A percentile compares a stretch with the other conserved stretches of the same genome.
Evolutionary conservation across 1,140 invertebrate species (phyloP).

Genomic region (Drosophila tani): DNA sequence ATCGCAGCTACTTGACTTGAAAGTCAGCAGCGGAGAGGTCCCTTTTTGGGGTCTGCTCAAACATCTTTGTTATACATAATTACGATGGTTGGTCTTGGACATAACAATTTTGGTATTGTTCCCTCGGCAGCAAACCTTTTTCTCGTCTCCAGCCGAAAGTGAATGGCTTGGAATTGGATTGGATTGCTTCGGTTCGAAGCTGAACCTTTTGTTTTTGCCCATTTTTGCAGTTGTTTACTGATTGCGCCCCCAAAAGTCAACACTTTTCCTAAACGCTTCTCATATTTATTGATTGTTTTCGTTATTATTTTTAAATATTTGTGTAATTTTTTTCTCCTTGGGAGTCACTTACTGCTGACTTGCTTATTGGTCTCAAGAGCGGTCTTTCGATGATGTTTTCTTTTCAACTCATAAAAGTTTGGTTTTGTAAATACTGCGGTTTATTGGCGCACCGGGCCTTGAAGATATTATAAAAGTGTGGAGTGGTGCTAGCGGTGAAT

Average conservation of each 20-base stretch:
- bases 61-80: slow-evolving; percentile 70
- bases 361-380: slow-evolving; percentile 43
- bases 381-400: slow-evolving; percentile 33
- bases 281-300: slow-evolving; percentile 74
- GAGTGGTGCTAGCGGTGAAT: slow-evolving; percentile 8
- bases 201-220: slow-evolving; percentile 50
- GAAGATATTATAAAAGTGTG: slow-evolving; percentile 30
- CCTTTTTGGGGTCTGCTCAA: slow-evolving; percentile 30
- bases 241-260: slow-evolving; percentile 68
- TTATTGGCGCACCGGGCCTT: slow-evolving; percentile 39
- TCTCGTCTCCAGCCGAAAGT: slow-evolving; percentile 56
- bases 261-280: slow-evolving; percentile 66
- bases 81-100: slow-evolving; percentile 53
- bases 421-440: slow-evolving; percentile 26
- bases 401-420: slow-evolving; percentile 39
- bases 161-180: slow-evolving; percentile 57
- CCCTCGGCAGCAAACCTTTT: slow-evolving; percentile 36
- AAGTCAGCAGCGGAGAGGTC: slow-evolving; percentile 40
- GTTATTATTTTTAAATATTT: slow-evolving; percentile 74
- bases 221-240: slow-evolving; percentile 44
- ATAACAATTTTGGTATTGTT: slow-evolving; percentile 50
- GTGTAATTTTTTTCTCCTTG: slow-evolving; percentile 45
- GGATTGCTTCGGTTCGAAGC: slow-evolving; percentile 9
- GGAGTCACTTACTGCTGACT: slow-evolving; percentile 35
- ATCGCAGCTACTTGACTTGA: slow-evolving; percentile 64